Percentiles rank a stretch among this genome's conserved stretches.
These are phyloP conservation scores for Paragorgia papillata DNA, from an alignment of 92 coral and sea anemone species.

Conservation along the genomic window DNA sequence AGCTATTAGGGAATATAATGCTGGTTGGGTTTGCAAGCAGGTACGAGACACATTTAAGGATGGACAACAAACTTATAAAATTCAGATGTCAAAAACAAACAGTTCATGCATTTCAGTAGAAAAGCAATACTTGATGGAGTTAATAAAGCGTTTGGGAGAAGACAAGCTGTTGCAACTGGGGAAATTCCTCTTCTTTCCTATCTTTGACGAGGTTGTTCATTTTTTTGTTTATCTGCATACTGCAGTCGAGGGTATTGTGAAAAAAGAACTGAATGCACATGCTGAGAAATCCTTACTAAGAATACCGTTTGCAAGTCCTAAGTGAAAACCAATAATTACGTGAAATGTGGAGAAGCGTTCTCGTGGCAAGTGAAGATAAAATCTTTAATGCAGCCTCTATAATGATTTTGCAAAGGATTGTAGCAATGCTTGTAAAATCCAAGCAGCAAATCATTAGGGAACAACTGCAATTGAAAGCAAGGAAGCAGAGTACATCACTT, in stretches of 20 bases:
- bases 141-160: constrained; percentile 9
- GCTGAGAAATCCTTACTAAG: constrained; percentile 5
- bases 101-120: not conserved
- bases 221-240: constrained; percentile 1
- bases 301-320: constrained; percentile 13
- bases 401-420: too few species aligned
- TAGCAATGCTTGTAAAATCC: too few species aligned
- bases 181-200: not conserved
- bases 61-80: not conserved
- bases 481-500: too few species aligned
- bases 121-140: constrained; percentile 16
- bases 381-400: constrained; percentile 24
- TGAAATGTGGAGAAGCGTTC: not conserved
- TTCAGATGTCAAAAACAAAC: constrained; percentile 14
- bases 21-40: constrained; percentile 26
- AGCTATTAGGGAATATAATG: constrained; percentile 16
- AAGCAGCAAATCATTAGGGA: too few species aligned
- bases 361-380: constrained; percentile 3
- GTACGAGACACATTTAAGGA: constrained; percentile 17
- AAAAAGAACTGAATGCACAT: not conserved
- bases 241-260: constrained; percentile 15
- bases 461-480: too few species aligned
- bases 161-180: not conserved
- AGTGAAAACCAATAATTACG: constrained; percentile 7
- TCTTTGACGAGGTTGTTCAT: not conserved